Evolutionary conservation across 2,797 vertebrate genomes (phyloP).

Genomic region (Fringilla coelebs): DNA sequence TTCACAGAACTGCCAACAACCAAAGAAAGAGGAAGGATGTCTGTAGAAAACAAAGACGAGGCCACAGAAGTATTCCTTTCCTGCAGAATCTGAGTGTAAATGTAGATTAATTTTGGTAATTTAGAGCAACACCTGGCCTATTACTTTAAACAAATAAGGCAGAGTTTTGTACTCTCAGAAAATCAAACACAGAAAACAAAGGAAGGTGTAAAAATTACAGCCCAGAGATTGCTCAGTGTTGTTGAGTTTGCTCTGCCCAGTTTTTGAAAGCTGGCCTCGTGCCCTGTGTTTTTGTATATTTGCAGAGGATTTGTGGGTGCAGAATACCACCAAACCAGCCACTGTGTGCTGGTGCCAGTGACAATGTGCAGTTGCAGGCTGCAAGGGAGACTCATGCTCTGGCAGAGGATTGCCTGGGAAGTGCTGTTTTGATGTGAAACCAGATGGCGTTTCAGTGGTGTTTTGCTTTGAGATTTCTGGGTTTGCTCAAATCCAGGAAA

Average conservation of each 20-base stretch:
- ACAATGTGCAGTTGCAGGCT: background rate
- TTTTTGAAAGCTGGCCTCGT: background rate
- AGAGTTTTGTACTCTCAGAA: background rate
- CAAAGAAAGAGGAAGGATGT: background rate
- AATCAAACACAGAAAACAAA: background rate
- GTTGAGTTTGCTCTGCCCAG: background rate
- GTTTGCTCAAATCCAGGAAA: background rate
- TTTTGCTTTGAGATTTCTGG: conserved; percentile 22
- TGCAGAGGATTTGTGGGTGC: background rate
- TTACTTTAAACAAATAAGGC: background rate
- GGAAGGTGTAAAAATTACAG: background rate
- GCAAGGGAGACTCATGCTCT: background rate
- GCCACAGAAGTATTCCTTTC: background rate
- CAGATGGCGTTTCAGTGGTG: conserved; percentile 18
- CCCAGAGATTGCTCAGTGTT: background rate
- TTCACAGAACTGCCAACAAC: background rate
- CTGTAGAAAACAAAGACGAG: background rate
- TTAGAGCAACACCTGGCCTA: background rate
- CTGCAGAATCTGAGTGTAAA: background rate
- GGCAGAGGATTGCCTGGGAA: background rate
- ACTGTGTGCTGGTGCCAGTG: background rate
- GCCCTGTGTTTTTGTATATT: background rate
- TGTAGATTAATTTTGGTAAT: background rate
- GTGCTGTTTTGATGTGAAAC: background rate
- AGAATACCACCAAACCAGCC: background rate